phyloP scores from a whole-genome alignment of 64 coral and sea anemone genomes.

The Porites lutea region DNA sequence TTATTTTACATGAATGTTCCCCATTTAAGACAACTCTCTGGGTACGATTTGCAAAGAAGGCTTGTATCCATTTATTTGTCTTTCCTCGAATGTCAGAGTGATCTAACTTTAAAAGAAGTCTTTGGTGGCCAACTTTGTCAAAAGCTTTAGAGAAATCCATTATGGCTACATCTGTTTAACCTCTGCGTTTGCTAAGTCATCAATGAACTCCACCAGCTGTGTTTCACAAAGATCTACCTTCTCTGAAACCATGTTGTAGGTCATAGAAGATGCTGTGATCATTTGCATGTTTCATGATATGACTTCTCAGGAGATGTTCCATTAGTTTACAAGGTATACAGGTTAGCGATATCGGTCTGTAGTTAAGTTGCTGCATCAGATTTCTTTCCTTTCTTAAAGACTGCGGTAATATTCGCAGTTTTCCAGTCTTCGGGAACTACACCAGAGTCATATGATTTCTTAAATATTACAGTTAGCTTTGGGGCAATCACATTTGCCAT shows the following conservation, averaged over 20 bases:
- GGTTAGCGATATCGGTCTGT: conserved; percentile 44
- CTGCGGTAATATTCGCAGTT: conserved; percentile 31
- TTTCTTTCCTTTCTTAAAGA: conserved; percentile 27
- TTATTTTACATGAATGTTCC: too few species aligned
- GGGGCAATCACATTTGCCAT: not conserved
- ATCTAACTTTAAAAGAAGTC: not conserved
- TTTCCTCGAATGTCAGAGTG: conserved; percentile 9
- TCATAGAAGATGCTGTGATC: conserved; percentile 8
- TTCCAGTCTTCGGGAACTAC: conserved; percentile 48
- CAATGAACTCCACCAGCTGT: conserved; percentile 23
- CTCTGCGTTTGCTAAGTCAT: conserved; percentile 18
- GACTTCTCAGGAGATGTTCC: conserved; percentile 38
- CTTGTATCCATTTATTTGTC: conserved; percentile 18
- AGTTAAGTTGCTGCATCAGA: conserved; percentile 9
- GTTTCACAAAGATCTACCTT: conserved; percentile 38
- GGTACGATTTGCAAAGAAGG: too few species aligned
- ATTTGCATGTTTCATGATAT: conserved; percentile 47
- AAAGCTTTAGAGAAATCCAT: conserved; percentile 55
- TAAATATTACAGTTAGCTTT: conserved; percentile 15
- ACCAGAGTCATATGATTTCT: conserved; percentile 22
- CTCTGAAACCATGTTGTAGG: conserved; percentile 47
- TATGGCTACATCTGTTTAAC: conserved; percentile 1
- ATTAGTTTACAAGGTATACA: conserved; percentile 41
- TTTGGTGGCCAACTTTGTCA: conserved; percentile 45
- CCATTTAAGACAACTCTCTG: too few species aligned